These are phyloP conservation scores for Trichomycterus rosablanca DNA, from an alignment of 2,113 vertebrate species.

Conservation along the genomic window DNA sequence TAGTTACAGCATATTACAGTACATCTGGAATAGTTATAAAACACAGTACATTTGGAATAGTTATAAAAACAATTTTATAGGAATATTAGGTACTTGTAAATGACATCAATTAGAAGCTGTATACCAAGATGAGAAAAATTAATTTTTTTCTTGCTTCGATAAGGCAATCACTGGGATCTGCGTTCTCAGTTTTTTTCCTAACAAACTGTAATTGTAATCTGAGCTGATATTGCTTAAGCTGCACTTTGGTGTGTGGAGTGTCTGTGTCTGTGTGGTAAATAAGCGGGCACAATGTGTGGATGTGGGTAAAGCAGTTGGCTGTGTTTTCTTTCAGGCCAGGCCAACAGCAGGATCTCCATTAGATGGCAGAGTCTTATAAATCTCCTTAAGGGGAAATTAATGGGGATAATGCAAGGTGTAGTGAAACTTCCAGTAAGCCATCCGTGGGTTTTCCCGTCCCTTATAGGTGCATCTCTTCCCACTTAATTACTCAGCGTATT, in stretches of 20 bases:
- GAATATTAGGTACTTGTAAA: too few species aligned
- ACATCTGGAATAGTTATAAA: too few species aligned
- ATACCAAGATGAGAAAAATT: too few species aligned
- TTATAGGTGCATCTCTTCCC: background rate
- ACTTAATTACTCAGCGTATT: constrained; percentile 23
- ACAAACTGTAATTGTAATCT: constrained; percentile 63
- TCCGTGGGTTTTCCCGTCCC: constrained; percentile 48
- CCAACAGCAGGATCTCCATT: constrained; percentile 36
- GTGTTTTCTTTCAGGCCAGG: constrained; percentile 46
- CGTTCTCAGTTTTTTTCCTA: constrained; percentile 55
- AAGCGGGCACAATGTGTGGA: constrained; percentile 56
- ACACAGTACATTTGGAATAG: too few species aligned
- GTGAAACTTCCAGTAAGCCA: constrained; percentile 64
- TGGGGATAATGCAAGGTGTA: constrained; percentile 57
- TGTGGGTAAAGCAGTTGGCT: constrained; percentile 71
- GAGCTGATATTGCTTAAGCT: constrained; percentile 61
- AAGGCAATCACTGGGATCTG: constrained; percentile 60
- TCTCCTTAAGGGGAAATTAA: constrained; percentile 43
- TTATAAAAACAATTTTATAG: too few species aligned
- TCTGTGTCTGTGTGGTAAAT: constrained; percentile 57
- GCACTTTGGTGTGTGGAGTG: constrained; percentile 72
- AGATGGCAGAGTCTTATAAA: constrained; percentile 22
- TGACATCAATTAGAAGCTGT: too few species aligned
- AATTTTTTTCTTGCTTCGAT: constrained; percentile 22
- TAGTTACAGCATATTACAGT: too few species aligned